A percentile compares a stretch with the other conserved stretches of the same genome.
phyloP scores from a whole-genome alignment of 2,797 vertebrate genomes.

The Anableps anableps region DNA sequence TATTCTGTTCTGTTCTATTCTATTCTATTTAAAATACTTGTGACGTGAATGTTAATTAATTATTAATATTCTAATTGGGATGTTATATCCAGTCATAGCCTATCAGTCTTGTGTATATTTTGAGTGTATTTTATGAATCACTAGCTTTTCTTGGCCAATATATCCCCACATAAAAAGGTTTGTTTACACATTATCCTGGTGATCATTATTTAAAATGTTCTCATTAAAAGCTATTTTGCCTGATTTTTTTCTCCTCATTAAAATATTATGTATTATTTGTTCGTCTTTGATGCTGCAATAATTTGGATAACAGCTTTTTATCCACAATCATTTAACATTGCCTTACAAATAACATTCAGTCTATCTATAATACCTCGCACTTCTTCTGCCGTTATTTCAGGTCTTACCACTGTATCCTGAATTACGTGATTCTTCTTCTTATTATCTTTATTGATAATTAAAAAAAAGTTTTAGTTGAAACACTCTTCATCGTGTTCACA shows the following conservation, averaged over 20 bases:
- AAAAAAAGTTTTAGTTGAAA: not conserved
- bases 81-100: not conserved
- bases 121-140: not conserved
- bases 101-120: not conserved
- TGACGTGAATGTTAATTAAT: too few relatives aligned
- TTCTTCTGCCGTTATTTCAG: not conserved
- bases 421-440: not conserved
- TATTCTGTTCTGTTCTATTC: too few relatives aligned
- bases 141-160: not conserved
- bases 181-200: conserved; percentile 9
- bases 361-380: not conserved
- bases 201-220: conserved; percentile 6
- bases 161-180: not conserved
- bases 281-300: not conserved
- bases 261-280: conserved; percentile 1
- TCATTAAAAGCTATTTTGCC: not conserved
- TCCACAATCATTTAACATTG: not conserved
- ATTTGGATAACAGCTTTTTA: not conserved
- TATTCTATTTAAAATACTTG: too few relatives aligned
- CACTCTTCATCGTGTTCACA: conserved; percentile 19
- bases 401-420: not conserved
- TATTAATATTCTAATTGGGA: too few relatives aligned
- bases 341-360: not conserved
- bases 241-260: not conserved
- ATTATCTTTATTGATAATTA: not conserved